Conservation (phyloP, 2,113 vertebrate genomes). For the Lycaon pictus region DNA sequence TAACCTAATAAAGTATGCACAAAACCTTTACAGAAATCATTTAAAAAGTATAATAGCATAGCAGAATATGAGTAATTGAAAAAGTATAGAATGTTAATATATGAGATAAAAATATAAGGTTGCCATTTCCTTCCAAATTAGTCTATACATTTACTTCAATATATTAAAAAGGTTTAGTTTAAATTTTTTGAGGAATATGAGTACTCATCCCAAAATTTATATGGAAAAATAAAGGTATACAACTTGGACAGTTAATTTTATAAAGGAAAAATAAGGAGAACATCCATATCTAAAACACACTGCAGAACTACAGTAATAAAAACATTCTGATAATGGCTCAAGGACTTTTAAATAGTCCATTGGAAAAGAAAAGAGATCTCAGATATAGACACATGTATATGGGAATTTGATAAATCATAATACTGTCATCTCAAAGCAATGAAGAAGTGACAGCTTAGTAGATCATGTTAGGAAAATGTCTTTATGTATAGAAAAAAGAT, state of each 20-base stretch:
- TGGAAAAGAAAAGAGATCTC: neutral
- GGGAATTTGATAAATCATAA: neutral
- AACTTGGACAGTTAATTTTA: conserved; percentile 7
- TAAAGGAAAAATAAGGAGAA: neutral
- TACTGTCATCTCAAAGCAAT: neutral
- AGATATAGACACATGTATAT: neutral
- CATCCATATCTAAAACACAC: neutral
- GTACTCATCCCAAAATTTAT: neutral
- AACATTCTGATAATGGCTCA: neutral
- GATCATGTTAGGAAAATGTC: neutral
- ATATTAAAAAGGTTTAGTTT: neutral
- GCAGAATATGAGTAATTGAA: neutral
- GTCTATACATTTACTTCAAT: neutral
- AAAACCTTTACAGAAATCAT: neutral
- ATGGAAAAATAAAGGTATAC: neutral
- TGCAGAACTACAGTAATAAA: neutral
- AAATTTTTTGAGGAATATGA: neutral
- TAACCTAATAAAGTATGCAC: neutral
- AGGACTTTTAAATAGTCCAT: neutral
- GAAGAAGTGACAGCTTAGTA: neutral
- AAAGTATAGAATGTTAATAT: neutral
- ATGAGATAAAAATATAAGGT: neutral
- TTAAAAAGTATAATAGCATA: neutral
- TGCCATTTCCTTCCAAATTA: neutral
- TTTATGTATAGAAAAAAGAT: neutral